These are phyloP conservation scores for Oryzias celebensis DNA, from an alignment of 2,113 vertebrate genomes.

Conservation along the genomic window DNA sequence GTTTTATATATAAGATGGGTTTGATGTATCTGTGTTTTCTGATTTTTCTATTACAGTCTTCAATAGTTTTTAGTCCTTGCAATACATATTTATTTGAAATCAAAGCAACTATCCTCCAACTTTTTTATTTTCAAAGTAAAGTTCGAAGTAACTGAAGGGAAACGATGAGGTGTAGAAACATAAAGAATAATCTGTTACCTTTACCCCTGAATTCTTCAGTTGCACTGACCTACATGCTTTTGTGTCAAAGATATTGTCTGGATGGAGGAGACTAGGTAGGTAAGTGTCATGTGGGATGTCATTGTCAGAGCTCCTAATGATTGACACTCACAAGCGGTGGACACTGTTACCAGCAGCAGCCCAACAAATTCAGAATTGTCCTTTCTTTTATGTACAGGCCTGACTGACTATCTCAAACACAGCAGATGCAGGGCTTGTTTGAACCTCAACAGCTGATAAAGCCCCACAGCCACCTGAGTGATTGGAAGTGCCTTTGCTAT, in stretches of 20 bases:
- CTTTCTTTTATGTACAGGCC: slow-evolving; percentile 18
- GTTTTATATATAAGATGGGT: no score
- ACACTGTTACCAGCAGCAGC: slow-evolving; percentile 12
- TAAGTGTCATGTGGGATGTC: slow-evolving; percentile 1
- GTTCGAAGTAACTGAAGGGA: no score
- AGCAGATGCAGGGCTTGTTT: slow-evolving; percentile 48
- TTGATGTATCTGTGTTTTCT: no score
- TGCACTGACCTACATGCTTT: no score
- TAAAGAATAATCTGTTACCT: no score
- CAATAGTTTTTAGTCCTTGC: no score
- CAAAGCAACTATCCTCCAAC: no score
- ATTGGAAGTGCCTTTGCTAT: slow-evolving; percentile 50
- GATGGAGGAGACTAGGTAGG: slow-evolving; percentile 17
- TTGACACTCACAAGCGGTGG: slow-evolving; percentile 22
- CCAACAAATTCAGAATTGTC: slow-evolving; percentile 41
- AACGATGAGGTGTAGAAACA: no score
- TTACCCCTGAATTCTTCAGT: no score
- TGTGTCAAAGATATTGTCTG: neutral
- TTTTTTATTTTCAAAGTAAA: no score
- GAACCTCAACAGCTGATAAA: slow-evolving; percentile 59
- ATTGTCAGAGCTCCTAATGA: slow-evolving; percentile 35
- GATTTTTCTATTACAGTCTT: no score
- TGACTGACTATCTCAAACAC: slow-evolving; percentile 57
- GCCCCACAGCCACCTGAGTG: slow-evolving; percentile 38
- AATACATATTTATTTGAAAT: no score